A percentile compares a stretch with the other conserved stretches of the same genome.
Evolutionary conservation across 2,113 vertebrate genomes (phyloP).

Genomic region (Pelvicachromis taeniatus): DNA sequence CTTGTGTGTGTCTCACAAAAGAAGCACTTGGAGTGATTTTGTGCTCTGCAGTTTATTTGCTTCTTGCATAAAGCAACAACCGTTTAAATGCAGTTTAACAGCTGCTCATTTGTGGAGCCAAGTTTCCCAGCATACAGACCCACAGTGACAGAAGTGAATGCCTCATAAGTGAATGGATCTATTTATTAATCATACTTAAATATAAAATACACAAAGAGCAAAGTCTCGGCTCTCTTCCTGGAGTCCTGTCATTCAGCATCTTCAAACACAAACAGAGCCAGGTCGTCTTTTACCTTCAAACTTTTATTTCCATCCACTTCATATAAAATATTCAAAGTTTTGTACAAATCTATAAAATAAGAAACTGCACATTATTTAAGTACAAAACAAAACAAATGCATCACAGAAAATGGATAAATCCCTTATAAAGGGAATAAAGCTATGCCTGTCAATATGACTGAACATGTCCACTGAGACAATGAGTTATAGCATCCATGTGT

Average conservation of each 20-base stretch:
- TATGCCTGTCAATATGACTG: slow-evolving; percentile 48
- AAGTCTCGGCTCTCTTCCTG: not conserved
- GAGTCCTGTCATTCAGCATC: not conserved
- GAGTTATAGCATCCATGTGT: slow-evolving; percentile 36
- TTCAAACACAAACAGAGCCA: not conserved
- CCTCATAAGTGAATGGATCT: not conserved
- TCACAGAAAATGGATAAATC: not conserved
- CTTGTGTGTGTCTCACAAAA: not conserved
- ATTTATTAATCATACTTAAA: not conserved
- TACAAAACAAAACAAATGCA: slow-evolving; percentile 2
- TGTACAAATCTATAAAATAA: not conserved
- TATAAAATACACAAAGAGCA: not conserved
- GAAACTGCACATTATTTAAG: not conserved
- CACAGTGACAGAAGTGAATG: not conserved
- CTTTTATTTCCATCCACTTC: slow-evolving; percentile 22
- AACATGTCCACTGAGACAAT: not conserved
- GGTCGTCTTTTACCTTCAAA: not conserved
- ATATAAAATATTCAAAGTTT: not conserved
- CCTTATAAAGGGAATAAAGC: slow-evolving; percentile 58
- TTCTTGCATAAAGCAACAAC: not conserved
- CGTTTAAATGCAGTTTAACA: not conserved
- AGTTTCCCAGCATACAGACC: not conserved
- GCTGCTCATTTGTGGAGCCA: not conserved
- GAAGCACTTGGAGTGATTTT: not conserved
- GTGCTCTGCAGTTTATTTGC: not conserved